Conservation (phyloP, 2,797 vertebrate genomes). For the Clangula hyemalis region DNA sequence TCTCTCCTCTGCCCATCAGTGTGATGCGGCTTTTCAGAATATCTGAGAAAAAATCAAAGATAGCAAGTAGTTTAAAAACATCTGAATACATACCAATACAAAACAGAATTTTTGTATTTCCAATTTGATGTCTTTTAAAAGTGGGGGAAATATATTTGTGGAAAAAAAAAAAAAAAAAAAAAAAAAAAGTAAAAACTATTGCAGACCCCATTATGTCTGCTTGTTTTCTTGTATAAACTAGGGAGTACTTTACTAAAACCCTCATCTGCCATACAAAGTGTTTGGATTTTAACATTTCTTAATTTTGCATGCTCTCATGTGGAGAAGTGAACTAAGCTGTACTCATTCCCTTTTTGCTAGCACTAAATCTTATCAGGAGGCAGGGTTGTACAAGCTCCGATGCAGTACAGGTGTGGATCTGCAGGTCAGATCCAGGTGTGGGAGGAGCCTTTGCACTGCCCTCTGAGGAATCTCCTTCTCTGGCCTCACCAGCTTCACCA, state of each 20-base stretch:
- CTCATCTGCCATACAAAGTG: rapidly evolving
- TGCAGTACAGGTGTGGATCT: neutral
- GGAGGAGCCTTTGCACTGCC: neutral
- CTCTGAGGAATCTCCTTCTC: neutral
- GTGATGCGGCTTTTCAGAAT: neutral
- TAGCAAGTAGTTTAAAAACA: neutral
- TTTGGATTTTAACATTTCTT: neutral
- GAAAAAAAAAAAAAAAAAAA: too few relatives aligned
- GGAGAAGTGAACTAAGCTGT: neutral
- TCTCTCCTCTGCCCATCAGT: neutral
- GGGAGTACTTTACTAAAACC: neutral
- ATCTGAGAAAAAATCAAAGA: neutral
- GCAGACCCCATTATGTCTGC: neutral
- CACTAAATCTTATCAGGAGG: neutral
- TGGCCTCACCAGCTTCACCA: neutral
- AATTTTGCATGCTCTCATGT: rapidly evolving
- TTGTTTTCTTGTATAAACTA: rapidly evolving
- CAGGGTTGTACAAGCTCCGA: rapidly evolving
- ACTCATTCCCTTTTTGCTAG: neutral
- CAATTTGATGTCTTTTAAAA: neutral
- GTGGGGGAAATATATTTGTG: neutral
- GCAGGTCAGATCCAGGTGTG: neutral
- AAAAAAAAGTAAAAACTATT: neutral
- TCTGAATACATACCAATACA: neutral
- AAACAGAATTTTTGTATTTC: neutral